Percentiles rank a stretch among this genome's conserved stretches.
phyloP scores from a whole-genome alignment of 1,140 invertebrate genomes.

The Drosophila parvula region DNA sequence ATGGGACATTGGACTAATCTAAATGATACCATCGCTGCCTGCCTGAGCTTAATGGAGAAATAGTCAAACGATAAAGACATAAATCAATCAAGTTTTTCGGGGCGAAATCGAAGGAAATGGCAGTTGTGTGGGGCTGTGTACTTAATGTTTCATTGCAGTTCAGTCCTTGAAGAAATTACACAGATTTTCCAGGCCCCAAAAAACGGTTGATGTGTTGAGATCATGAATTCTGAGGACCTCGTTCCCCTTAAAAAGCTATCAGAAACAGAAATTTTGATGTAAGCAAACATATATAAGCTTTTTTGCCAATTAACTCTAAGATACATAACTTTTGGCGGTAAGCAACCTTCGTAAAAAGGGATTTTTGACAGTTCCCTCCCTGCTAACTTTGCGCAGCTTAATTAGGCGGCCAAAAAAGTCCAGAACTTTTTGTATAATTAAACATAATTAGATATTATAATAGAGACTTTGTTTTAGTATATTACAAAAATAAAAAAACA shows the following conservation, averaged over 20 bases:
- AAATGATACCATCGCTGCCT: constrained; percentile 61
- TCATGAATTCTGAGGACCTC: constrained; percentile 2
- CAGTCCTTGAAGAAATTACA: constrained; percentile 14
- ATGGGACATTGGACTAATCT: constrained; percentile 70
- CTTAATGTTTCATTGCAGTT: constrained; percentile 18
- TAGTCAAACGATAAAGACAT: constrained; percentile 60
- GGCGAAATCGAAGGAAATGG: constrained; percentile 4
- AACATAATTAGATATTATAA: background rate
- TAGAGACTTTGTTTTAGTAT: background rate
- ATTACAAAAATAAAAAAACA: background rate
- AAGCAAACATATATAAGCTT: constrained; percentile 10
- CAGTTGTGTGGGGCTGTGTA: background rate
- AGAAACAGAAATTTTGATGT: background rate
- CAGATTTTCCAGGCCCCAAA: background rate
- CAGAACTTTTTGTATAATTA: too few relatives aligned
- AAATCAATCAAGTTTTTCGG: constrained; percentile 52
- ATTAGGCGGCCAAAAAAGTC: background rate
- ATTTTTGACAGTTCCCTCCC: background rate
- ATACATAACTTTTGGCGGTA: background rate
- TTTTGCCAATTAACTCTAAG: background rate
- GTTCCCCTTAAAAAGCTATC: background rate
- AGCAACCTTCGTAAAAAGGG: background rate
- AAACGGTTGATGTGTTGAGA: constrained; percentile 27
- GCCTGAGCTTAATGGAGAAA: constrained; percentile 49
- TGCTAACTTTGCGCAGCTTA: background rate